Conservation (phyloP, 2,797 vertebrate genomes). For the Coilia nasus region DNA sequence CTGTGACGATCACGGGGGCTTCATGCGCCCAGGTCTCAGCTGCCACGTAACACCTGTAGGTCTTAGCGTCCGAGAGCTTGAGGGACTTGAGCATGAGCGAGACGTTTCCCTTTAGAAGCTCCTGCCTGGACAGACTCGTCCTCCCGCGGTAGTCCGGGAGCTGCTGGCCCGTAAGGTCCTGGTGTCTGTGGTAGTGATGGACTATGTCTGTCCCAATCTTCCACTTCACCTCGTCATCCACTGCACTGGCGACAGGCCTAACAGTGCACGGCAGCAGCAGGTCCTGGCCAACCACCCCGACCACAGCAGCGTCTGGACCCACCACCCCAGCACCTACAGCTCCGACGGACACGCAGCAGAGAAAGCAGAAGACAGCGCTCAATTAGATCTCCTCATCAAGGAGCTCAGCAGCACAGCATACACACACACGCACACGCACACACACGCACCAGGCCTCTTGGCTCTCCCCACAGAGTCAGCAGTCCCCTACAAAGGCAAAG, state of each 20-base stretch:
- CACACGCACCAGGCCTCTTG: too few species aligned
- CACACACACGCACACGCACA: too few species aligned
- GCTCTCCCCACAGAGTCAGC: too few species aligned
- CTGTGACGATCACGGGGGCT: not conserved
- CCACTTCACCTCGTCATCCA: conserved; percentile 28
- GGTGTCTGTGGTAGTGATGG: not conserved
- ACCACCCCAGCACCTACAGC: not conserved
- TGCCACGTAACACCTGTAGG: conserved; percentile 48
- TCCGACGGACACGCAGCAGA: too few species aligned
- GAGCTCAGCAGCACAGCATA: too few species aligned
- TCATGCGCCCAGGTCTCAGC: not conserved
- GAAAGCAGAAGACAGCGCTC: too few species aligned
- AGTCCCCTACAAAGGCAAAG: too few species aligned
- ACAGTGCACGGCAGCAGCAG: not conserved
- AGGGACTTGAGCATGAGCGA: conserved; percentile 54
- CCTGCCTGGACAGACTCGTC: conserved; percentile 30
- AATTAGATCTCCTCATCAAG: too few species aligned
- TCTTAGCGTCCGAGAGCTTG: conserved; percentile 43
- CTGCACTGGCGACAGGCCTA: not conserved
- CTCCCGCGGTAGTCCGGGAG: conserved; percentile 30
- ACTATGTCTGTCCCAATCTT: not conserved
- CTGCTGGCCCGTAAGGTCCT: not conserved
- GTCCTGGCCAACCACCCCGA: conserved; percentile 26
- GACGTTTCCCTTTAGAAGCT: conserved; percentile 52
- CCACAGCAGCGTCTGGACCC: not conserved